Evolutionary conservation across 2,888 invertebrate species (phyloP).

Genomic region (Muscina levida): DNA sequence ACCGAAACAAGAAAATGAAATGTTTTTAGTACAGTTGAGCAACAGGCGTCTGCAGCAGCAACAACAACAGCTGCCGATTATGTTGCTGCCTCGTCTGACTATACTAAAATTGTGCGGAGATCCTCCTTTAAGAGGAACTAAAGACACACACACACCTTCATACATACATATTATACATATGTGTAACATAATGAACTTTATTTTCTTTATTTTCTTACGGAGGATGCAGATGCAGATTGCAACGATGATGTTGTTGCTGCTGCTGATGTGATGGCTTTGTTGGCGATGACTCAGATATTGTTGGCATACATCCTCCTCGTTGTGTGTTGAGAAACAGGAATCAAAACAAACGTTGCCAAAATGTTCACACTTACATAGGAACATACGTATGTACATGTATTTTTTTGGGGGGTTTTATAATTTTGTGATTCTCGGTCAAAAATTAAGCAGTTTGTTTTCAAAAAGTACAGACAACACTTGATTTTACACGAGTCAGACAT

Average conservation of each 20-base stretch:
- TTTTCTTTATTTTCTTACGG: slow-evolving; percentile 1
- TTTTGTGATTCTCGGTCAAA: neutral
- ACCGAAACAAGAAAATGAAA: slow-evolving; percentile 18
- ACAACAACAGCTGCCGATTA: slow-evolving; percentile 44
- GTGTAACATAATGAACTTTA: slow-evolving; percentile 8
- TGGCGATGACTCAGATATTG: slow-evolving; percentile 18
- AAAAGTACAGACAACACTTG: slow-evolving; percentile 36
- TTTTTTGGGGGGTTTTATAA: neutral
- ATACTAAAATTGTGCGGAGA: neutral
- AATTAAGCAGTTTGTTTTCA: neutral
- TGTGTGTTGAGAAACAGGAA: slow-evolving; percentile 25
- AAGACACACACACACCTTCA: neutral
- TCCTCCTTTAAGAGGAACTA: neutral
- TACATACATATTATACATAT: neutral
- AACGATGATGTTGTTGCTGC: neutral
- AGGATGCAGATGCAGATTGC: slow-evolving; percentile 26
- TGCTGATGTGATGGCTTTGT: neutral
- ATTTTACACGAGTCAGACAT: neutral
- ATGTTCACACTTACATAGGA: neutral
- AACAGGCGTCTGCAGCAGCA: slow-evolving; percentile 60
- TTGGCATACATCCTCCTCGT: neutral
- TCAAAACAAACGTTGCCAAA: slow-evolving; percentile 35
- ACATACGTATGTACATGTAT: slow-evolving; percentile 6
- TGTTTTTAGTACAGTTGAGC: slow-evolving; percentile 61
- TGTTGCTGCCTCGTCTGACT: slow-evolving; percentile 1